Base-by-base conservation (phyloP, 30 jellyfish, hydroid and myxozoan species). In the Chrysaora quinquecirrha region DNA sequence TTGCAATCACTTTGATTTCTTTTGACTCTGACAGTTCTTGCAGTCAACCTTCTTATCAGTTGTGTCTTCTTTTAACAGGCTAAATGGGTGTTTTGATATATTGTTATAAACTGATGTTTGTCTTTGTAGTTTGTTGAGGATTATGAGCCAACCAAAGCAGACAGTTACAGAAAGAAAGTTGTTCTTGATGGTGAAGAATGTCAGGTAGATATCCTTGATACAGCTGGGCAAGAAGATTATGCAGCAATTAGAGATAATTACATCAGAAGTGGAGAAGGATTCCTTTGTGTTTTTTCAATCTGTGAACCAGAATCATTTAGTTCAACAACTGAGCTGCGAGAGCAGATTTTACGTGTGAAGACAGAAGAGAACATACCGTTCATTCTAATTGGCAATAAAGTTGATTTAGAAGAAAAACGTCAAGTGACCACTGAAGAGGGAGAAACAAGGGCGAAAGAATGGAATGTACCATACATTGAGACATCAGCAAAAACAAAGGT, bases 191-290 rank as follows among this genome's bases (percentile, higher is more conserved):
- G 94, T 25, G 96, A 86, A 18, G 97, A 93, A 48, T 86, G 96
- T 71, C 97, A 85, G 58, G 93, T 93, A 12, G 95, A 86, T 50
- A 93, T 93, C 50, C 82, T 93, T n/a, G 98, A 93, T 27, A 93
- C 98, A 7, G 98, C 98, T 9, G 98, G 98, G 1, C 98, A 93
- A 60, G 98, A 93, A 82, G 98, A 93, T 56, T 93, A 93, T 87
- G 98, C 97, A 11, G 96, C 97, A 32, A 82, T 93, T 58, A 83
- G 97, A 22, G 98, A 93, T 62, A 87, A 93, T 64, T 93, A 86
- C 80, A 69, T 93, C 58, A 82, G 97, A 21, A 93, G 98, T 87
- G 97, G 97, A 25, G 97, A 93, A 54, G 98, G 98, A 11, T 93
- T 93, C 67, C 83, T 93, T 1, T 93, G 97, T 74, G 98, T 93